Percentiles rank a stretch among this genome's conserved stretches.
These are phyloP conservation scores for Portevinia maculata DNA, from an alignment of 2,888 invertebrate species.

Conservation along the genomic window DNA sequence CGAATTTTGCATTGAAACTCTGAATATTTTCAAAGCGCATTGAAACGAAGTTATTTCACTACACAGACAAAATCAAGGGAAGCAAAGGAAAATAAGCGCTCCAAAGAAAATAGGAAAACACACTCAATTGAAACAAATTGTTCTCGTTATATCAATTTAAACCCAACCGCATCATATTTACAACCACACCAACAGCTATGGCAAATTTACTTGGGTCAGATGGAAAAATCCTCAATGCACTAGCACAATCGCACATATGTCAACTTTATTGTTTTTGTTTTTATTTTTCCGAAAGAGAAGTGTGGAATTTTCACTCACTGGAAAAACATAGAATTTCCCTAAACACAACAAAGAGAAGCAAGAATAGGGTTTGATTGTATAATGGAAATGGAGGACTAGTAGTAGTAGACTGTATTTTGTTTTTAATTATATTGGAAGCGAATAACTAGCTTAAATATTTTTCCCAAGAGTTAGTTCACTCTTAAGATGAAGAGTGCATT, in stretches of 20 bases:
- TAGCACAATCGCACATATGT: conserved; percentile 49
- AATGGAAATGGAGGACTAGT: conserved; percentile 2
- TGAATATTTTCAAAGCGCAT: not conserved
- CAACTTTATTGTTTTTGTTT: conserved; percentile 55
- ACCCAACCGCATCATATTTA: conserved; percentile 40
- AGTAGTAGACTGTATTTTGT: conserved; percentile 11
- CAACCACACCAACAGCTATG: conserved; percentile 31
- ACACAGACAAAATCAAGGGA: conserved; percentile 5
- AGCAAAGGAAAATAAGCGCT: conserved; percentile 15
- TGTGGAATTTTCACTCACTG: conserved; percentile 15
- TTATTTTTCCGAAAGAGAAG: conserved; percentile 1
- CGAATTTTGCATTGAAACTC: not conserved
- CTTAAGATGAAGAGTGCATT: conserved; percentile 4
- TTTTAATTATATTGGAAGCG: conserved; percentile 28
- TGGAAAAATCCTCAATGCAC: conserved; percentile 50
- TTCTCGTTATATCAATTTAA: conserved; percentile 35
- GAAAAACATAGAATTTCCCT: conserved; percentile 40
- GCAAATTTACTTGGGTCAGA: conserved; percentile 40
- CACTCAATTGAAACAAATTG: conserved; percentile 30
- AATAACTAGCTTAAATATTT: conserved; percentile 19
- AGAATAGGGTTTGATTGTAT: conserved; percentile 47
- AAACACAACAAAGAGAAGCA: conserved; percentile 15
- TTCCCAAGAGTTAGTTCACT: conserved; percentile 5
- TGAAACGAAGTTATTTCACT: not conserved
- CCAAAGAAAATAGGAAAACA: conserved; percentile 3